Evolutionary conservation across 1,140 invertebrate genomes (phyloP), one percentile per base, ranked within the genome.

Genomic region (Lamellibrachia luymesi): DNA sequence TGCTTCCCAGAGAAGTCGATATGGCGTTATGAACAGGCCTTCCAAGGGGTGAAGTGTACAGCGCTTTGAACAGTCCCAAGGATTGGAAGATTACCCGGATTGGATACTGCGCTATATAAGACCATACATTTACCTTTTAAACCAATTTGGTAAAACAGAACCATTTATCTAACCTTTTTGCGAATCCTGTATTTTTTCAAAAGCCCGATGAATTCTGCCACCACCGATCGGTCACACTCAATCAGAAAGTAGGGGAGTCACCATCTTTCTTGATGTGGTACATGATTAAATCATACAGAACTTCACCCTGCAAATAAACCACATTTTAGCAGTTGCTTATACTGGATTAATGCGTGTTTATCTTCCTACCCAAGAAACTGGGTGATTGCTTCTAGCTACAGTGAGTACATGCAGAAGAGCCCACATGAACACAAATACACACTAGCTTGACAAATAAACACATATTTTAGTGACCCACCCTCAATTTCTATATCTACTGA

Each of bases 271-370:
- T 90, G 56, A 94, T 92, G 92, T 95, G 94, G 95, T 99, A 98
- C 25, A 99, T 97, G 64, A 99, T 97, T 1, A 98, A 96, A 96
- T 99, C 99, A 96, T 97, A 99, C 89, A 99, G 94, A 27, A 99
- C 97, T 95, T 98, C 97, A 27, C 99, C 99, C 96, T 98, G 97
- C 17, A 94, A 94, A 51, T 89, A 92, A 91, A 91, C 38, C 90
- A 91, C 13, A 27, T n/a, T 25, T 10, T 27, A 50, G 10, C 7
- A n/a, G 4, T 50, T 10, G 27, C 4, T 51, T 4, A 91, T n/a
- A 91, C 8, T 0, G 0, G 25, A 0, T 38, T 91, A 50, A 0
- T 91, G 10, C 4, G 50, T 91, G 38, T n/a, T 7, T 2, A 2
- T 13, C 7, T 13, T 91, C 2, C 38, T 38, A 50, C 22, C 27